These are phyloP conservation scores for Callipepla californica DNA, from an alignment of 2,113 vertebrate species.

Conservation along the genomic window DNA sequence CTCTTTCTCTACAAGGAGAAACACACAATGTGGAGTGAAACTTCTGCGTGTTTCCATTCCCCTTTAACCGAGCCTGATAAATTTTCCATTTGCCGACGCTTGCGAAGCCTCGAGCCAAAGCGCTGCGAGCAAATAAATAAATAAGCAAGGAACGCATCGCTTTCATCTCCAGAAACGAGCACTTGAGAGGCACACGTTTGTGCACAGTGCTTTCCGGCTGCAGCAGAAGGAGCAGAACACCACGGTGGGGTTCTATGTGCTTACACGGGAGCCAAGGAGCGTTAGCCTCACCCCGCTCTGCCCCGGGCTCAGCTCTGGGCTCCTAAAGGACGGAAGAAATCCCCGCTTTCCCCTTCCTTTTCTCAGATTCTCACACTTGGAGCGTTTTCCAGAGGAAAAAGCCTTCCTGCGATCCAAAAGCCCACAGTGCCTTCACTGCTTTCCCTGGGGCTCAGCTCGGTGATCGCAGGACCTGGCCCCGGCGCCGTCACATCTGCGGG, in stretches of 20 bases:
- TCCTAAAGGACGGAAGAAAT: background rate
- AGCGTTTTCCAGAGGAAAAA: background rate
- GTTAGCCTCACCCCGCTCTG: background rate
- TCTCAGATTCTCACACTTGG: background rate
- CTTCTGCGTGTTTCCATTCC: background rate
- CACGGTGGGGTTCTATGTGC: background rate
- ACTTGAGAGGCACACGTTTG: background rate
- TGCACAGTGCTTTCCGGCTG: background rate
- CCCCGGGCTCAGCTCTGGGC: rapidly evolving
- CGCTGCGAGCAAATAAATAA: background rate
- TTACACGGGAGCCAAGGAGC: background rate
- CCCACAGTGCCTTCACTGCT: background rate
- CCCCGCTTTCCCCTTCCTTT: background rate
- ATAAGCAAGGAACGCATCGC: background rate
- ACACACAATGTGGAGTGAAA: background rate
- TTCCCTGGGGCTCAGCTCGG: background rate
- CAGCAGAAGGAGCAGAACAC: background rate
- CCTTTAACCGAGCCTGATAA: background rate
- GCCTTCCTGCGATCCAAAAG: background rate
- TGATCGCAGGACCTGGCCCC: background rate
- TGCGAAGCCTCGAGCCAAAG: background rate
- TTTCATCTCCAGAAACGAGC: background rate
- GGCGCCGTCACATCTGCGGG: background rate
- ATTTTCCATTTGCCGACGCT: background rate
- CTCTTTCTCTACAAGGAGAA: background rate